These are phyloP conservation scores for Falco concolor DNA, from an alignment of 2,797 vertebrate genomes.

Conservation along the genomic window DNA sequence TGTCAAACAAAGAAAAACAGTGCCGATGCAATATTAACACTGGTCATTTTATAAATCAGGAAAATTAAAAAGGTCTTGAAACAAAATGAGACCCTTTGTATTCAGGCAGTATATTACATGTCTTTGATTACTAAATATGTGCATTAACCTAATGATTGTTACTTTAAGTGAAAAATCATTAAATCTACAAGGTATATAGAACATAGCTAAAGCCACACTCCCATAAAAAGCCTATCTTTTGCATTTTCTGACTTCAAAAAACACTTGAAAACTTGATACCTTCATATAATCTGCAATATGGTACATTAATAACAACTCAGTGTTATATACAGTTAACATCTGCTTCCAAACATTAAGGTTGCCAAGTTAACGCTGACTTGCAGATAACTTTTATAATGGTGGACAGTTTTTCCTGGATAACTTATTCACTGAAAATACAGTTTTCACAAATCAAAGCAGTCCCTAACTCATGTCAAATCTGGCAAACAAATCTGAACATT, in stretches of 20 bases:
- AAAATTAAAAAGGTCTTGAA: not conserved
- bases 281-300: not conserved
- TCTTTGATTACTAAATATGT: not conserved
- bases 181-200: not conserved
- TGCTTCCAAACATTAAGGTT: not conserved
- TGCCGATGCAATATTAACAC: not conserved
- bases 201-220: not conserved
- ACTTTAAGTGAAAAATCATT: not conserved
- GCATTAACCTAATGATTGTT: not conserved
- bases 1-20: not conserved
- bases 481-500: not conserved
- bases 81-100: not conserved
- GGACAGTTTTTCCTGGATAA: not conserved
- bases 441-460: slow-evolving; percentile 30
- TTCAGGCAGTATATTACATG: not conserved
- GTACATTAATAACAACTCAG: not conserved
- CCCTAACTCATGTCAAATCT: not conserved
- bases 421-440: not conserved
- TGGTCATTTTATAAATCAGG: not conserved
- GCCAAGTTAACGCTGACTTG: not conserved
- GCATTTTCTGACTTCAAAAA: not conserved
- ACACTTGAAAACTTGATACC: not conserved
- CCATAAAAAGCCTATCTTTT: not conserved
- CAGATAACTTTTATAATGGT: not conserved
- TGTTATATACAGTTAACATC: not conserved